Evolutionary conservation across 2,888 invertebrate species (phyloP).

Genomic region (Aporophyla nigra): DNA sequence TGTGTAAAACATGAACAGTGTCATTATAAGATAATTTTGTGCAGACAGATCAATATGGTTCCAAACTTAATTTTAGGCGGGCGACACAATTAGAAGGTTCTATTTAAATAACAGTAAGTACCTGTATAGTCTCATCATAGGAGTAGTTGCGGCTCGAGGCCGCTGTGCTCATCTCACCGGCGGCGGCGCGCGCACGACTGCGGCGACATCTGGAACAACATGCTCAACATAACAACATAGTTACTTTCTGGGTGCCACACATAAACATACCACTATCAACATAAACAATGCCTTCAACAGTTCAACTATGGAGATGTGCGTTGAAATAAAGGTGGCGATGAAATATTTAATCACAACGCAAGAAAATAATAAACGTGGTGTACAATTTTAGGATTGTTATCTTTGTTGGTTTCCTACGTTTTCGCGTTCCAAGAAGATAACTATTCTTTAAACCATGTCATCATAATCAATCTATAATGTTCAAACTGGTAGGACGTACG

Average conservation of each 20-base stretch:
- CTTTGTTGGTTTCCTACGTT: neutral
- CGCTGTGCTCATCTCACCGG: slow-evolving; percentile 86
- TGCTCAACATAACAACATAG: slow-evolving; percentile 28
- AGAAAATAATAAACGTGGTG: neutral
- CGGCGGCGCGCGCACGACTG: slow-evolving; percentile 80
- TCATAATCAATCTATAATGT: too few species aligned
- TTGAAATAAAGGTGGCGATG: slow-evolving; percentile 17
- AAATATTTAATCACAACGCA: slow-evolving; percentile 5
- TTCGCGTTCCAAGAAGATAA: too few species aligned
- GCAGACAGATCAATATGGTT: neutral
- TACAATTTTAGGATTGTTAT: neutral
- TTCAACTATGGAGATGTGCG: neutral
- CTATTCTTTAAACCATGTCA: too few species aligned
- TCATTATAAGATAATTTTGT: too few species aligned
- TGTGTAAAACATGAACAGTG: too few species aligned
- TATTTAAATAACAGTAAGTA: slow-evolving; percentile 56
- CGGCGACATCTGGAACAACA: slow-evolving; percentile 82
- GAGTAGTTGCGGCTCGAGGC: slow-evolving; percentile 84
- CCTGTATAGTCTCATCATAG: slow-evolving; percentile 89
- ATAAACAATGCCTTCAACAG: slow-evolving; percentile 39
- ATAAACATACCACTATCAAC: slow-evolving; percentile 35
- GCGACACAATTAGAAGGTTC: neutral
- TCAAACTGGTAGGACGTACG: too few species aligned
- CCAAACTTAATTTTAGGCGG: neutral
- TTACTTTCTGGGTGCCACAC: slow-evolving; percentile 18